Evolutionary conservation across 1,140 invertebrate species (phyloP), one percentile per base, ranked within the genome.

Genomic region (Bacillus rossius): DNA sequence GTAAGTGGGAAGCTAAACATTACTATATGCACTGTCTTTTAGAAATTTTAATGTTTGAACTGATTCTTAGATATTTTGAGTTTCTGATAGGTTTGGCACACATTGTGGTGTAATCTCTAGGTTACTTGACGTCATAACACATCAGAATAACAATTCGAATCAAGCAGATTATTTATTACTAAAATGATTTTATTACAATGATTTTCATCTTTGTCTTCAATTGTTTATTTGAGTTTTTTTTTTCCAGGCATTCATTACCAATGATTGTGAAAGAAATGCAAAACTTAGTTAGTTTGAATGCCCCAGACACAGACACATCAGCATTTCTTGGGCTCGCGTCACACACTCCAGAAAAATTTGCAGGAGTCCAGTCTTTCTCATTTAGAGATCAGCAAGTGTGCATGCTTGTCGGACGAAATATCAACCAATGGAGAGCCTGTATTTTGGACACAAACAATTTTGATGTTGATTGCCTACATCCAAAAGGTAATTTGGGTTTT

Each of bases 321-420:
- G 45, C 40, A 1, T 42, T 57, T 20, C 49, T 25, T n/a, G 29
- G 8, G 8, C 19, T 8, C 34, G 23, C 41, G 17, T 8, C 19
- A n/a, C n/a, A 26, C 17, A 34, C 29, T 34, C 29, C 29, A 34
- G 29, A 4, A 34, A 10, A 4, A 34, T 34, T n/a, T 3, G 17
- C 43, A 25, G 13, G 17, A 45, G 13, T 8, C 43, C 17, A 20
- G 43, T 45, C n/a, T 5, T 3, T n/a, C 13, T 5, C 17, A 19
- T 45, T 25, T 45, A 25, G 34, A 49, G 55, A 57, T 42, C 42
- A 42, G 55, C 71, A 69, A 8, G 76, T 73, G 29, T 78, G 79
- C 71, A 73, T 87, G 42, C 68, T 87, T 17, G 73, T 88, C 51
- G 82, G 80, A 2, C 74, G 86, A 61, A 86, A 86, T 71, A 77